Evolutionary conservation across 2,113 vertebrate genomes (phyloP), one percentile per base, ranked within the genome.

Genomic region (Mellivora capensis): DNA sequence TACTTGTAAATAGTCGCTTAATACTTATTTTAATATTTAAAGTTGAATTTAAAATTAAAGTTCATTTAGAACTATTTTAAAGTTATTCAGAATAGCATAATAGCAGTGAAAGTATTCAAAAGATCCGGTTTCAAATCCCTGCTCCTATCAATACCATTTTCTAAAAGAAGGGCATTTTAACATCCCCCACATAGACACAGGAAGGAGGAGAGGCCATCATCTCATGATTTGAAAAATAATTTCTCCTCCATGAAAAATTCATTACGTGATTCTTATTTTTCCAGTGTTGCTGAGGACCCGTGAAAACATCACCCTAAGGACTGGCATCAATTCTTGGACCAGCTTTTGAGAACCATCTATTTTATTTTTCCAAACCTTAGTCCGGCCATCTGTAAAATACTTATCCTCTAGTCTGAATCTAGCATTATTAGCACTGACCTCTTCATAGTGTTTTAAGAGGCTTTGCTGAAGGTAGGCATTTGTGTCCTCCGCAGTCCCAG

Each of bases 161-260:
- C 39, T 90, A 91, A 96, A 88, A 82, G 64, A 87, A 83, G 59
- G 61, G 10, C 31, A 49, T 94, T 88, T 88, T 77, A 67, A 77
- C 15, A 47, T 47, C 18, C 52, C 31, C n/a, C 18, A 47, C 31
- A 54, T 39, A 47, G 44, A 71, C 15, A 25, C 6, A 86, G 44
- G 34, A 89, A 57, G 39, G 59, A 92, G 67, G 49, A 74, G 62
- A 47, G 34, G 13, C 29, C 11, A 34, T 82, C 81, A 77, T 44
- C 27, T 87, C 49, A 74, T 54, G 94, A 76, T 94, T 83, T 74
- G 47, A 93, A 90, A 52, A 93, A 72, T 93, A 84, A 81, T 88
- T 87, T 87, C 69, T 72, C 29, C 47, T 85, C 74, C 67, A 57
- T 93, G 44, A 81, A 96, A 90, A 87, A 77, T 18, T 39, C 47